Conservation (phyloP, 2,888 invertebrate species). For the Drosophila nr. perissopoda region DNA sequence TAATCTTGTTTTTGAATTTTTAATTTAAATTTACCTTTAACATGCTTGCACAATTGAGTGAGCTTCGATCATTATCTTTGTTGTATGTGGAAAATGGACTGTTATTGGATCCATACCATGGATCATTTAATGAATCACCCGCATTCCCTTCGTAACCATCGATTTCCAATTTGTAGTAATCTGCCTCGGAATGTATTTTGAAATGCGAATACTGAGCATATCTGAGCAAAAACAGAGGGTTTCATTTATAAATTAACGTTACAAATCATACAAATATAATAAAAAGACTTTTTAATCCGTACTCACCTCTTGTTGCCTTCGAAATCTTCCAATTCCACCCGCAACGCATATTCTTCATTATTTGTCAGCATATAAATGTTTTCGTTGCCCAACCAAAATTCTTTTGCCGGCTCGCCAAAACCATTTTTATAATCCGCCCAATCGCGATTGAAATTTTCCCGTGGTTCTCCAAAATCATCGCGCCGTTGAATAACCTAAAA, state of each 20-base stretch:
- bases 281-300: not conserved
- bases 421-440: conserved; percentile 97
- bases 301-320: conserved; percentile 94
- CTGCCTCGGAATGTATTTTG: conserved; percentile 95
- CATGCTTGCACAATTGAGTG: conserved; percentile 96
- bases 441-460: conserved; percentile 95
- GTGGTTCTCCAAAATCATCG: conserved; percentile 94
- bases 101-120: conserved; percentile 97
- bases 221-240: conserved; percentile 85
- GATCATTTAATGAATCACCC: conserved; percentile 95
- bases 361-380: conserved; percentile 97
- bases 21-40: conserved; percentile 87
- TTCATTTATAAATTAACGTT: not conserved
- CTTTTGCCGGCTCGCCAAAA: conserved; percentile 94
- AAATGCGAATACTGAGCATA: conserved; percentile 96
- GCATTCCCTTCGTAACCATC: conserved; percentile 96
- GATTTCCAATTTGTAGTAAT: conserved; percentile 96
- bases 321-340: conserved; percentile 96
- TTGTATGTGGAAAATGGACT: conserved; percentile 97
- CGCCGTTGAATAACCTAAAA: conserved; percentile 94
- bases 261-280: not conserved
- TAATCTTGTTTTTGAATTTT: not conserved
- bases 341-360: conserved; percentile 94
- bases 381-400: conserved; percentile 97
- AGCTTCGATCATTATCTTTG: conserved; percentile 95